phyloP scores from a whole-genome alignment of 2,888 invertebrate genomes.

The Troides helena region DNA sequence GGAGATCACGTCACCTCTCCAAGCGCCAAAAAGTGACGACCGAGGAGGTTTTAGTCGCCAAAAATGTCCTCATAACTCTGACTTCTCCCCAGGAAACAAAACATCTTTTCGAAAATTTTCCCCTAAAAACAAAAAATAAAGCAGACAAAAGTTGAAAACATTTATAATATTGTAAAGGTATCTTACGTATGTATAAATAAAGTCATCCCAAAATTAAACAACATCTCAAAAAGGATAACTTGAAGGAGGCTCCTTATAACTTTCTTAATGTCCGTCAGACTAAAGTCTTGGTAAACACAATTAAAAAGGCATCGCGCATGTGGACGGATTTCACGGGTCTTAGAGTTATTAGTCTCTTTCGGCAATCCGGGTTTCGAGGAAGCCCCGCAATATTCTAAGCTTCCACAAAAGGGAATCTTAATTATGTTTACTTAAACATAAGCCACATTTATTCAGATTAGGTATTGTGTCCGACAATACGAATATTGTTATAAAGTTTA shows the following conservation, averaged over 20 bases:
- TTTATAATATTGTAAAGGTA: neutral
- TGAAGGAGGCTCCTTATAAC: neutral
- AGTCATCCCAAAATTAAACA: neutral
- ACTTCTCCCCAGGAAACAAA: neutral
- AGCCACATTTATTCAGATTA: slow-evolving; percentile 1
- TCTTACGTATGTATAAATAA: neutral
- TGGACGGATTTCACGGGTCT: slow-evolving; percentile 49
- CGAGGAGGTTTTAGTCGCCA: no score
- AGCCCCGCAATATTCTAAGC: slow-evolving; percentile 51
- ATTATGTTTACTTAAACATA: slow-evolving; percentile 5
- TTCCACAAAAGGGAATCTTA: slow-evolving; percentile 18
- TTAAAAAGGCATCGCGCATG: slow-evolving; percentile 67
- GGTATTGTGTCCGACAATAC: neutral
- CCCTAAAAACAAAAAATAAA: neutral
- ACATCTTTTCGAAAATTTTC: neutral
- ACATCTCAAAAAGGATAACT: slow-evolving; percentile 1
- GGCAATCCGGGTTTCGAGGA: slow-evolving; percentile 60
- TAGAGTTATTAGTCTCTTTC: slow-evolving; percentile 31
- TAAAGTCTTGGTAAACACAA: slow-evolving; percentile 66
- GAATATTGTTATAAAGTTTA: neutral
- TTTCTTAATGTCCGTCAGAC: neutral
- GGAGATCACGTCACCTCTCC: no score
- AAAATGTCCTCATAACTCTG: no score
- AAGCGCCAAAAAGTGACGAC: no score
- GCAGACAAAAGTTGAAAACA: neutral